Evolutionary conservation across 2,797 vertebrate species (phyloP), one percentile per base, ranked within the genome.

Genomic region (Danio kyathit): DNA sequence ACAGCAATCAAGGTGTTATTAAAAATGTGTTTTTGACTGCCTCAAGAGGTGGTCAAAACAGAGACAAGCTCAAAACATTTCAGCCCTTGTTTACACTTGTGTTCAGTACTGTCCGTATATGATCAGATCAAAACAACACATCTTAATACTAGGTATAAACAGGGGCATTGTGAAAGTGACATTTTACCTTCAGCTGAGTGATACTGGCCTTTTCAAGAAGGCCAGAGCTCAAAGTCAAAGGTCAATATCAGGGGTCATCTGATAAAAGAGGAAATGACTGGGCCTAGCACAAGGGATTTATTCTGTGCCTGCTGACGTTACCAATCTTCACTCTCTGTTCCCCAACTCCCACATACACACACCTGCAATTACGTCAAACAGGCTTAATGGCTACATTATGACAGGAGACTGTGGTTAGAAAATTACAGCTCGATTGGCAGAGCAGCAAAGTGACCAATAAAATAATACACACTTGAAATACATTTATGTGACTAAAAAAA

Each of bases 231-330:
- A 86, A 61, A 87, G 85, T 88, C 83, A 11, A 77, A 81, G 91
- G 92, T 93, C 91, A 91, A 80, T 88, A 88, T 86, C 87, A 82
- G 86, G 85, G 89, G 90, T 91, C 89, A 90, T 90, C 85, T 92
- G 91, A 94, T 93, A 92, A 91, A 81, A 83, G 41, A 41, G 82
- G 88, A 90, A 88, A 89, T 89, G 86, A 87, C 86, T 86, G 65
- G 71, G 90, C 83, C 82, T 82, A 80, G 89, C 82, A 88, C 54
- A 38, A 64, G 52, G 67, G 69, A 86, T 91, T 90, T 86, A 87
- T 87, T 82, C 63, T 84, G 86, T 88, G 86, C 69, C 69, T 82
- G 88, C 80, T 84, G 38, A 41, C 64, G 52, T 76, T 38, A 74
- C 61, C 82, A 82, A 63, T 64, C 74, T 86, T 41, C 74, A 65